Conservation (phyloP, 92 coral and sea anemone genomes). For the Isaurus tuberculatus region DNA sequence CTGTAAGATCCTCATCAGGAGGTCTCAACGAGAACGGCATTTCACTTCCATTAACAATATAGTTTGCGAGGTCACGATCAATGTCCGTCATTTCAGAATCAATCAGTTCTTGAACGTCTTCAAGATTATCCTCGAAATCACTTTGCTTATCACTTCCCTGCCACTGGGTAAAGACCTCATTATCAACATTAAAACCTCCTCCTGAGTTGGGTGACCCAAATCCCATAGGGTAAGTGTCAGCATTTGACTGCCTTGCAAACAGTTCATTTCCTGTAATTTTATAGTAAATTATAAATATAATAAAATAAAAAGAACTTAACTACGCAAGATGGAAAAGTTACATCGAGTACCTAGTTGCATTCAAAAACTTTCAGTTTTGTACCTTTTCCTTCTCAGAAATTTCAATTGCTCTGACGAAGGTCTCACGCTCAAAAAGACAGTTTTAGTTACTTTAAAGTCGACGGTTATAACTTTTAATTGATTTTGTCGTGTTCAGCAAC, state of each 20-base stretch:
- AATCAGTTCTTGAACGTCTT: conserved; percentile 41
- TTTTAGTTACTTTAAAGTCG: too few relatives aligned
- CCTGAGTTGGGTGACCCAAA: conserved; percentile 29
- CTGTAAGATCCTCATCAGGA: conserved; percentile 8
- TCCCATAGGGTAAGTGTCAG: conserved; percentile 39
- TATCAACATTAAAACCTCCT: conserved; percentile 18
- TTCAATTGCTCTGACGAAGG: too few relatives aligned
- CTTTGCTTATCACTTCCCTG: conserved; percentile 45
- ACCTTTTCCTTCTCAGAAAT: too few relatives aligned
- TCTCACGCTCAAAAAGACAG: too few relatives aligned
- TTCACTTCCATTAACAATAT: conserved; percentile 39
- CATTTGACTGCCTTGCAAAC: conserved; percentile 41
- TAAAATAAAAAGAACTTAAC: neutral
- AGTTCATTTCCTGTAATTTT: conserved; percentile 32
- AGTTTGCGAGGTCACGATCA: conserved; percentile 43
- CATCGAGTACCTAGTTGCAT: neutral
- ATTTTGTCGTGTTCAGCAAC: too few relatives aligned
- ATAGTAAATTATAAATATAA: neutral
- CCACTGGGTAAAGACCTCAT: conserved; percentile 32
- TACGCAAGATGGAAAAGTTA: neutral
- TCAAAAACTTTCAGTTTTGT: too few relatives aligned
- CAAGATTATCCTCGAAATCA: conserved; percentile 43
- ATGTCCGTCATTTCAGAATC: conserved; percentile 39
- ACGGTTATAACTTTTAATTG: too few relatives aligned
- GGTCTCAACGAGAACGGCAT: conserved; percentile 32